phyloP scores from a whole-genome alignment of 2,113 vertebrate species.

The Lonchura striata region DNA sequence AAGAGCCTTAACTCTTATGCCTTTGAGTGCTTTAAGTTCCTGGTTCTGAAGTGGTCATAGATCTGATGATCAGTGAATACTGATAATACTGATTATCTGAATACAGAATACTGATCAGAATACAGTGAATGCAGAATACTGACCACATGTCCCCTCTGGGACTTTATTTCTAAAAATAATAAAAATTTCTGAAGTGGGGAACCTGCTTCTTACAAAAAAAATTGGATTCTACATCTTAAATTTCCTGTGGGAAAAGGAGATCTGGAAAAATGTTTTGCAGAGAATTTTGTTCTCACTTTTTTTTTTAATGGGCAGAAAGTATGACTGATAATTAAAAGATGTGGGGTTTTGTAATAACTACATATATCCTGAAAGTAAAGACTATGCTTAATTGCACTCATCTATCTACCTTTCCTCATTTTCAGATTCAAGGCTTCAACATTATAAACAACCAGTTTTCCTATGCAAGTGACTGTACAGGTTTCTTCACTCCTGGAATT shows the following conservation, averaged over 20 bases:
- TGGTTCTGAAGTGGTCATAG: neutral
- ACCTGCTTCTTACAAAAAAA: neutral
- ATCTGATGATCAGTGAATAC: neutral
- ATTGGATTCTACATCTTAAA: neutral
- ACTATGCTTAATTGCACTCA: neutral
- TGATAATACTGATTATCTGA: neutral
- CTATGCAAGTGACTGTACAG: slow-evolving; percentile 59
- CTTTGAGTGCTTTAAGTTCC: neutral
- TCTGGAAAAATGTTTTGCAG: neutral
- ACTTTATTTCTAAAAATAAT: neutral
- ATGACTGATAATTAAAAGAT: neutral
- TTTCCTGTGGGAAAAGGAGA: neutral
- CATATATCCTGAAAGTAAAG: neutral
- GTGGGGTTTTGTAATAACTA: neutral
- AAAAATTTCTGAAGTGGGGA: neutral
- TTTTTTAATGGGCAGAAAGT: neutral
- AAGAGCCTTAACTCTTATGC: neutral
- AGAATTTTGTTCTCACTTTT: neutral
- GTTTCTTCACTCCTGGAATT: slow-evolving; percentile 62
- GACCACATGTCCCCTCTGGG: neutral
- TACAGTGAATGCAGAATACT: neutral
- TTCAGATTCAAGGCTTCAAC: slow-evolving; percentile 70
- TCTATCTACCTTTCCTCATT: neutral
- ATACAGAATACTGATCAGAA: neutral
- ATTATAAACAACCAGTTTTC: slow-evolving; percentile 48